These are phyloP conservation scores for Ahaetulla prasina DNA, from an alignment of 2,113 vertebrate genomes.

Conservation along the genomic window DNA sequence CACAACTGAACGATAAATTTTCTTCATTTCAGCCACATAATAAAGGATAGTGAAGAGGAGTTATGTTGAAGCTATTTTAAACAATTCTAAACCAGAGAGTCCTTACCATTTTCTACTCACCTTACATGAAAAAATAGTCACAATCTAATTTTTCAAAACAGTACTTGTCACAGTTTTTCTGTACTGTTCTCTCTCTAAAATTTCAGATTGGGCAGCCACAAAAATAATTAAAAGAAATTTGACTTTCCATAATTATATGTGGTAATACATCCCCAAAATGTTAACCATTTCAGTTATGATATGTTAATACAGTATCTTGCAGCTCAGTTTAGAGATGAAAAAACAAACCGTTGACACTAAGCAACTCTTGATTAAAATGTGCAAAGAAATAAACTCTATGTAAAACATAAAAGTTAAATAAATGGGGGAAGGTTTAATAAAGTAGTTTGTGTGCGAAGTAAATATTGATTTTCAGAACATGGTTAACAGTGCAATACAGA, in stretches of 20 bases:
- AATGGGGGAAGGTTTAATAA: neutral
- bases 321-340: constrained; percentile 17
- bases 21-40: neutral
- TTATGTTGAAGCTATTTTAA: neutral
- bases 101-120: neutral
- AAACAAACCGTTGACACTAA: neutral
- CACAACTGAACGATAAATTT: neutral
- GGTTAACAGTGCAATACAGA: constrained; percentile 11
- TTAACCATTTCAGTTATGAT: neutral
- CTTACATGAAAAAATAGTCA: neutral
- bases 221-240: neutral
- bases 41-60: neutral
- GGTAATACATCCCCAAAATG: neutral
- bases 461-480: constrained; percentile 6
- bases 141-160: neutral
- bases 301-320: neutral
- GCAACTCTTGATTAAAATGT: neutral
- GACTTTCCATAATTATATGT: neutral
- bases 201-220: neutral
- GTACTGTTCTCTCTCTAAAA: neutral
- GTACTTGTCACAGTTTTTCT: neutral
- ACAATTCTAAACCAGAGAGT: neutral
- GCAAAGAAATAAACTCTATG: neutral
- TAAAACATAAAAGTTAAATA: fast-evolving
- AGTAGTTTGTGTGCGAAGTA: neutral